Evolutionary conservation across 2,888 invertebrate genomes (phyloP).

Genomic region (Chesias legatella): DNA sequence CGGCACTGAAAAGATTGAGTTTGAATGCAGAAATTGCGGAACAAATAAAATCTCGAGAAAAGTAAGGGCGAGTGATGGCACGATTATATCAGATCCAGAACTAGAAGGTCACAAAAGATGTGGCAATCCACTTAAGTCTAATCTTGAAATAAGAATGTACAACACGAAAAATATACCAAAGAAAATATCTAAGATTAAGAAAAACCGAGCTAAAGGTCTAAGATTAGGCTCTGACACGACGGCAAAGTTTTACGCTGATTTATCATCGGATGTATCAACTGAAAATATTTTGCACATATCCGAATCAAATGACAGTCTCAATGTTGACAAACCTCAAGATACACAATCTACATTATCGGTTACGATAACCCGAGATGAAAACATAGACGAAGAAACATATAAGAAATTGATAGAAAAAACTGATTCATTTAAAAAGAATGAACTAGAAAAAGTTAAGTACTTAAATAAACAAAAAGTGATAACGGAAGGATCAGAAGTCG

Average conservation of each 20-base stretch:
- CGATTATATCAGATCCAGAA: slow-evolving; percentile 61
- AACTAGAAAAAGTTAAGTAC: slow-evolving; percentile 73
- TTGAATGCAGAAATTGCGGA: slow-evolving; percentile 72
- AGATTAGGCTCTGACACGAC: slow-evolving; percentile 73
- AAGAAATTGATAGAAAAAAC: slow-evolving; percentile 75
- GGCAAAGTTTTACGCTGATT: slow-evolving; percentile 84
- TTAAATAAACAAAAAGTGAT: slow-evolving; percentile 74
- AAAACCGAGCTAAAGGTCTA: slow-evolving; percentile 81
- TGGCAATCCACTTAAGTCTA: slow-evolving; percentile 43
- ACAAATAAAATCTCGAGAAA: slow-evolving; percentile 66
- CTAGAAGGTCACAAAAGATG: slow-evolving; percentile 51
- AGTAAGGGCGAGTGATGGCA: slow-evolving; percentile 45
- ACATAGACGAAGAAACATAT: slow-evolving; percentile 72
- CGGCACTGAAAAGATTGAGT: slow-evolving; percentile 69
- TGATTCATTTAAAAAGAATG: slow-evolving; percentile 77
- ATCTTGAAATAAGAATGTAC: slow-evolving; percentile 81
- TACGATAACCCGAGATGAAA: slow-evolving; percentile 64
- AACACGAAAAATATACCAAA: slow-evolving; percentile 85
- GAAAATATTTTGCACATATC: slow-evolving; percentile 82
- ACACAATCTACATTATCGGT: slow-evolving; percentile 40
- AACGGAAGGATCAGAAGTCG: slow-evolving; percentile 64
- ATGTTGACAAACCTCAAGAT: slow-evolving; percentile 59
- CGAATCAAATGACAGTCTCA: slow-evolving; percentile 83
- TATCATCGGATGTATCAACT: slow-evolving; percentile 82
- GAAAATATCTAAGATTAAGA: slow-evolving; percentile 85